A percentile compares a stretch with the other conserved stretches of the same genome.
Conservation (phyloP, 2,888 invertebrate genomes). For the Dynastes maya region DNA sequence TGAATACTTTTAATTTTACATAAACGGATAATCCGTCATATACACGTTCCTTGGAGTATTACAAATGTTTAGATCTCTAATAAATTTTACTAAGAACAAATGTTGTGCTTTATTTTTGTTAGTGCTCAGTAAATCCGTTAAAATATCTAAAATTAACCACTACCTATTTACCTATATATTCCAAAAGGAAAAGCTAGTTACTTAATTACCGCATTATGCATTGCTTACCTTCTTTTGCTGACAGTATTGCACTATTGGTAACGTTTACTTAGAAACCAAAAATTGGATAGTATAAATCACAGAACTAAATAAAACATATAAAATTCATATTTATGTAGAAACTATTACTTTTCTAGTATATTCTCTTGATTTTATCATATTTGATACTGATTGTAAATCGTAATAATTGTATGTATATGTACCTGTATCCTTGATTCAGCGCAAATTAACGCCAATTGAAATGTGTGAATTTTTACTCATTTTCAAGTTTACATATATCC, state of each 20-base stretch:
- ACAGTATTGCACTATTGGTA: too few species aligned
- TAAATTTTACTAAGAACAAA: slow-evolving; percentile 46
- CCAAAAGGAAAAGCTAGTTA: too few species aligned
- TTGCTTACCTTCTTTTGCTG: too few species aligned
- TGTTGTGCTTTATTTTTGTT: slow-evolving; percentile 9
- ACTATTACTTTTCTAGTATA: not conserved
- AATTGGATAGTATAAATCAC: too few species aligned
- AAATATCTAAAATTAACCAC: too few species aligned
- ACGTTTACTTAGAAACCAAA: too few species aligned
- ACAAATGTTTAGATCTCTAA: slow-evolving; percentile 48
- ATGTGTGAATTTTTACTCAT: not conserved
- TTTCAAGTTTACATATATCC: too few species aligned
- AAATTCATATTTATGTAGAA: too few species aligned
- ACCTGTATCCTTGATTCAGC: not conserved
- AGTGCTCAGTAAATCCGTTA: too few species aligned
- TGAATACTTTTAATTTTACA: slow-evolving; percentile 33
- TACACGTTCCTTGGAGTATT: slow-evolving; percentile 46
- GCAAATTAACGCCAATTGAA: not conserved
- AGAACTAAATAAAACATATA: too few species aligned
- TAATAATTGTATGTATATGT: not conserved
- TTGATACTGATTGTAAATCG: not conserved
- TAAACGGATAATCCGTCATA: not conserved
- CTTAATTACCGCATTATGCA: too few species aligned
- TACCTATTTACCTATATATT: too few species aligned
- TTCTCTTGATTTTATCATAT: not conserved